These are phyloP conservation scores for Pterois miles DNA, from an alignment of 2,797 vertebrate genomes.

Conservation along the genomic window DNA sequence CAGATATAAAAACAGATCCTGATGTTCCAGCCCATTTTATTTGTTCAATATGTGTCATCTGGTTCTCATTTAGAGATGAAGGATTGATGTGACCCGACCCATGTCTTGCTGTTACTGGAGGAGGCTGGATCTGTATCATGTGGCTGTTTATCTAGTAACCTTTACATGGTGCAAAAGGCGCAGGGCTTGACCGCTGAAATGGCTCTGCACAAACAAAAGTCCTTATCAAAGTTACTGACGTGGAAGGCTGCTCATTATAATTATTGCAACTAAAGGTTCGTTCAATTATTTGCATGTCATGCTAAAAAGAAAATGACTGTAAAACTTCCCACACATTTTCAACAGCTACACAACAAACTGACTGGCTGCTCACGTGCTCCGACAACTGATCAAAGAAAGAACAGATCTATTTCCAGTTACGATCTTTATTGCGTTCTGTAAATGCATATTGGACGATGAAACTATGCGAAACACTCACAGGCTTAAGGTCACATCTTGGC, in stretches of 20 bases:
- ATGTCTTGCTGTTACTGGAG: slow-evolving; percentile 5
- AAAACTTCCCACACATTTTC: slow-evolving; percentile 13
- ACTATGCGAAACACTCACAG: neutral
- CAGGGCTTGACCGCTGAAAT: neutral
- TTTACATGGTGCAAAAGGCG: slow-evolving; percentile 4
- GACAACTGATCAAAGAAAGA: slow-evolving; percentile 13
- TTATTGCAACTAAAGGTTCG: neutral
- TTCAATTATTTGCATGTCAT: slow-evolving; percentile 2
- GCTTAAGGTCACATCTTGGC: neutral
- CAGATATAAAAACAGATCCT: neutral
- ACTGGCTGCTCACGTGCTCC: neutral
- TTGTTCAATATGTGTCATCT: slow-evolving; percentile 45
- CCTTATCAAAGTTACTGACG: neutral
- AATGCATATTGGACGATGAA: neutral
- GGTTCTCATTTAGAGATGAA: slow-evolving; percentile 22
- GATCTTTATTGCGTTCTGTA: slow-evolving; percentile 2
- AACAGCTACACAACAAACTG: too few species aligned
- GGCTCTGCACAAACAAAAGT: neutral
- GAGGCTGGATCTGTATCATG: slow-evolving; percentile 2
- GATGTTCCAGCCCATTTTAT: slow-evolving; percentile 31
- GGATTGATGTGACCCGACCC: slow-evolving; percentile 22
- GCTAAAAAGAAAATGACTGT: neutral
- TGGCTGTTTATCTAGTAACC: neutral
- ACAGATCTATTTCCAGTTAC: slow-evolving; percentile 3
- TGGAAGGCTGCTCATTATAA: slow-evolving; percentile 1